phyloP scores from a whole-genome alignment of 1,140 invertebrate species.

The Pseudomyrmex cubaensis region DNA sequence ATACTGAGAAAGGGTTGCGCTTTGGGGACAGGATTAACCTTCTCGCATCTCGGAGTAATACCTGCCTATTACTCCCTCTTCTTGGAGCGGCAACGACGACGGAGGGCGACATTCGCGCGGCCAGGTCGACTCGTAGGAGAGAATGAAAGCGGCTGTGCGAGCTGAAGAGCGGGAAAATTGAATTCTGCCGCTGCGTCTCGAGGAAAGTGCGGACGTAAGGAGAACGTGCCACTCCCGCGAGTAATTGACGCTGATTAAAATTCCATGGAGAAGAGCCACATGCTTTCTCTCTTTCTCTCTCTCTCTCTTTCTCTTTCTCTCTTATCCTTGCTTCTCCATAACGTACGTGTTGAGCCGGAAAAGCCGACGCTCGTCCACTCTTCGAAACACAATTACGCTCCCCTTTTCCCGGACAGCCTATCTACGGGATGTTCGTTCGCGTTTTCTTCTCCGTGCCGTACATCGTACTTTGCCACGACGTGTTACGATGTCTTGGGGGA shows the following conservation, averaged over 20 bases:
- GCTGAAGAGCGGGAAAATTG: constrained; percentile 71
- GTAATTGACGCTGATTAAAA: constrained; percentile 81
- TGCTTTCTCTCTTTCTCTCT: background rate
- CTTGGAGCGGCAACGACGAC: background rate
- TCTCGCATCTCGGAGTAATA: constrained; percentile 32
- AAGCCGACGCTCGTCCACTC: constrained; percentile 45
- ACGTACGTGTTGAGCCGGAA: constrained; percentile 71
- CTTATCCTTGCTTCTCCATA: constrained; percentile 36
- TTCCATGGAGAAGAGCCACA: constrained; percentile 65
- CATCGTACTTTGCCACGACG: constrained; percentile 52
- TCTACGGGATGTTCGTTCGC: constrained; percentile 4
- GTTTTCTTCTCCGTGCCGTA: constrained; percentile 11
- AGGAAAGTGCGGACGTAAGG: constrained; percentile 69
- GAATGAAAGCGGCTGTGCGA: constrained; percentile 21
- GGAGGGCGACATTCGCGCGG: constrained; percentile 1
- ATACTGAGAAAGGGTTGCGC: background rate
- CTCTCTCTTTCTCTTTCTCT: background rate
- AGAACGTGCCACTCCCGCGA: constrained; percentile 72
- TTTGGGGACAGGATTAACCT: constrained; percentile 39
- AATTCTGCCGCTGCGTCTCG: constrained; percentile 71
- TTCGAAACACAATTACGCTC: constrained; percentile 60
- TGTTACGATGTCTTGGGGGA: constrained; percentile 36
- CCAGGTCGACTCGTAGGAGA: constrained; percentile 21
- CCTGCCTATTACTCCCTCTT: constrained; percentile 49
- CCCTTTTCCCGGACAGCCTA: background rate